Evolutionary conservation across 2,888 invertebrate species (phyloP), one percentile per base, ranked within the genome.

Genomic region (Aphodius granarius): DNA sequence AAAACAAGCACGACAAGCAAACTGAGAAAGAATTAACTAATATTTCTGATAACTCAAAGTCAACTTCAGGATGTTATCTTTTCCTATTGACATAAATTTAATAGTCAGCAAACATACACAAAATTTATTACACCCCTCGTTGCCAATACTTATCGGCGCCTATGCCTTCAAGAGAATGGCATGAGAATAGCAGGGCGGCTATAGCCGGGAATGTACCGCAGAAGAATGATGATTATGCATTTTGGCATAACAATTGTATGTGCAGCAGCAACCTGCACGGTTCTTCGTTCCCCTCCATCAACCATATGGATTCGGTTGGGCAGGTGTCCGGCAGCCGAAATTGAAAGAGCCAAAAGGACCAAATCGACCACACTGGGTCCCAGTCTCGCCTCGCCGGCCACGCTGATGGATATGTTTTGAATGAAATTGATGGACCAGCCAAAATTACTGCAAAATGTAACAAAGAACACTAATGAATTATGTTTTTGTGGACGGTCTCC

Each of bases 391-490:
- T 68, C 66, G 22, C 74, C 66, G 74, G 63, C 70, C 74, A 70
- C 74, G 64, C 22, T 75, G 75, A 75, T 75, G 75, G 75, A 75
- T 75, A 68, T 73, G 73, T 75, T 75, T 73, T 62, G 75, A 70
- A 68, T 21, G 63, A 72, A 75, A 70, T 75, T 75, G 75, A 75
- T 73, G 75, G 63, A 63, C 68, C 70, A 72, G 20, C 72, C 75
- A 72, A 75, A 75, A 75, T 75, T 72, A 72, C 72, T 23, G 62
- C 75, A 72, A 72, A 71, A 75, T 23, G 68, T 68, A 75, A 75
- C 75, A 75, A 75, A 75, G 73, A 66, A 75, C 70, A 23, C 75
- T 73, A 75, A 75, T 73, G 75, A 75, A 73, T 75, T 73, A 73
- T 75, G 72, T 75, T 75, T 75, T 75, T 75, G 65, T 19, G 15